Conservation (phyloP, 1,140 invertebrate species). For the Pseudoatta argentina region DNA sequence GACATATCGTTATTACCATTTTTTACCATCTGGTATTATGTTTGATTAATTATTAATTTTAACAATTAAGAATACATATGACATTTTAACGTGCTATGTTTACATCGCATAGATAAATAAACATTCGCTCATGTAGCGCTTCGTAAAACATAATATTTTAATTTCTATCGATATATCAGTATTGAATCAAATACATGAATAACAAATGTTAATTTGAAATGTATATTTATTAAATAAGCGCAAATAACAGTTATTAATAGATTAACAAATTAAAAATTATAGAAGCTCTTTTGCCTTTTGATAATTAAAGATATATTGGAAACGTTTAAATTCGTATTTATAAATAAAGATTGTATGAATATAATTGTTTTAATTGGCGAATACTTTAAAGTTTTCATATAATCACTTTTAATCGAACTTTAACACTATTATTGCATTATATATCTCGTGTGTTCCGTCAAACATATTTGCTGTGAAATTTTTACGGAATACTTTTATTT, state of each 20-base stretch:
- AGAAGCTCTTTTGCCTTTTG: neutral
- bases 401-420: neutral
- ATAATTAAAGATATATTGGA: neutral
- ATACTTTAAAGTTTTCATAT: neutral
- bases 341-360: neutral
- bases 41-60: constrained; percentile 6
- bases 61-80: neutral
- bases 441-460: neutral
- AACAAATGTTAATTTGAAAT: neutral
- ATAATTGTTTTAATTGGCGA: neutral
- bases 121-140: neutral
- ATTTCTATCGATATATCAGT: neutral
- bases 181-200: neutral
- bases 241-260: neutral
- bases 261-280: neutral
- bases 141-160: constrained; percentile 1
- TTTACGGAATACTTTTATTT: neutral
- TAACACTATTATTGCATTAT: neutral
- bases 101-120: neutral
- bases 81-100: neutral
- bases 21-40: neutral
- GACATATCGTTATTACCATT: neutral
- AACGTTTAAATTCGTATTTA: neutral
- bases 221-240: neutral
- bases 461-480: neutral